phyloP scores from a whole-genome alignment of 2,113 vertebrate genomes.

The Chionis minor region DNA sequence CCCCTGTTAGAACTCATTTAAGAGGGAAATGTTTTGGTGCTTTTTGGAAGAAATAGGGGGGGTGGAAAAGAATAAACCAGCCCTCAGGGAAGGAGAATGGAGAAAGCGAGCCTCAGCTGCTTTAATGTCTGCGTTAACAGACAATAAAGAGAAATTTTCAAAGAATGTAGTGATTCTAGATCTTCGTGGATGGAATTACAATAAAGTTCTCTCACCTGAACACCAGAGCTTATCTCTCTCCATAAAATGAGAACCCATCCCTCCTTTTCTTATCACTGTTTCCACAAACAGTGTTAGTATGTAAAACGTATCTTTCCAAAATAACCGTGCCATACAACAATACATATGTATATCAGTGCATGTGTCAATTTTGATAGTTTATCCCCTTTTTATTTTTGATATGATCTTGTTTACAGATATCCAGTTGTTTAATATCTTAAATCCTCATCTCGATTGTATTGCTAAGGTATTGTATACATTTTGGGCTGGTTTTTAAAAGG shows the following conservation, averaged over 20 bases:
- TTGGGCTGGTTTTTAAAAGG: background rate
- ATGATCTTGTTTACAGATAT: background rate
- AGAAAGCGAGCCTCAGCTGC: background rate
- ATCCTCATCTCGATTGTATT: background rate
- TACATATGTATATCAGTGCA: accelerated
- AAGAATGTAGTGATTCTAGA: background rate
- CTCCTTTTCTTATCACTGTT: background rate
- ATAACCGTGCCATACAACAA: background rate
- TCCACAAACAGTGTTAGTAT: background rate
- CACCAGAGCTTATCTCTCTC: background rate
- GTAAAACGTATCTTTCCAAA: background rate
- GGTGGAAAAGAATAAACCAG: background rate
- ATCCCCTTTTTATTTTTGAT: background rate
- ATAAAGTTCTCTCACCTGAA: constrained; percentile 23
- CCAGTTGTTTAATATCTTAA: background rate
- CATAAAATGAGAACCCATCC: background rate
- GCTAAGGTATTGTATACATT: background rate
- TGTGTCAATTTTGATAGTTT: background rate
- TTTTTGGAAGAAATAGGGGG: background rate
- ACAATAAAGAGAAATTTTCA: constrained; percentile 6
- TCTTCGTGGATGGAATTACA: constrained; percentile 19
- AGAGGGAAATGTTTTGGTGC: background rate
- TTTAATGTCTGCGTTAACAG: constrained; percentile 36
- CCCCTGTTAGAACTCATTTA: background rate
- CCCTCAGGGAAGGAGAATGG: constrained; percentile 40